These are phyloP conservation scores for Cichladusa arquata DNA, from an alignment of 2,113 vertebrate species.

Conservation along the genomic window DNA sequence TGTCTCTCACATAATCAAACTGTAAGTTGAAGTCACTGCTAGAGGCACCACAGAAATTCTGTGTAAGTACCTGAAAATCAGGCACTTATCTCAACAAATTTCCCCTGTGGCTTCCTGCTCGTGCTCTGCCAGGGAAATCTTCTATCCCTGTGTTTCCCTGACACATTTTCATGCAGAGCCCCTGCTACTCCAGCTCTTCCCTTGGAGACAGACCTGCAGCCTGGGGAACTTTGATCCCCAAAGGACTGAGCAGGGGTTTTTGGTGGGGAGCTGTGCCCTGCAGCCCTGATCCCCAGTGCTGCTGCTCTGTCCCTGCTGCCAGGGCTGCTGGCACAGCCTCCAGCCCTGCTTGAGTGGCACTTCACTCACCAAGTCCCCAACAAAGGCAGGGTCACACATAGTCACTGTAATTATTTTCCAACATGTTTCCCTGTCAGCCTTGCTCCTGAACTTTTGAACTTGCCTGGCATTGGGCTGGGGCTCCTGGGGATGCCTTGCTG, in stretches of 20 bases:
- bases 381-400: neutral
- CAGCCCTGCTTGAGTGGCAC: neutral
- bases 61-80: neutral
- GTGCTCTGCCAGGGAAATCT: neutral
- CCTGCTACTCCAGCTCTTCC: neutral
- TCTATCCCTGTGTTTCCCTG: neutral
- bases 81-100: neutral
- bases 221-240: neutral
- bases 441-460: neutral
- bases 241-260: neutral
- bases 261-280: neutral
- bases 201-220: neutral
- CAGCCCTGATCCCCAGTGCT: neutral
- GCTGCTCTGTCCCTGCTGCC: neutral
- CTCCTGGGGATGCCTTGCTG: neutral
- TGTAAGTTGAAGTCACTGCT: neutral
- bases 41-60: neutral
- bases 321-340: neutral
- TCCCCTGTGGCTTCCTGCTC: neutral
- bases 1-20: neutral
- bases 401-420: constrained; percentile 10
- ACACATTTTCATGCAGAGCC: neutral
- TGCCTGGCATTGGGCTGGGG: neutral
- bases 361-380: neutral
- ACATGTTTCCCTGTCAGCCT: neutral